These are phyloP conservation scores for Tylochromis polylepis DNA, from an alignment of 2,113 vertebrate genomes.

Conservation along the genomic window DNA sequence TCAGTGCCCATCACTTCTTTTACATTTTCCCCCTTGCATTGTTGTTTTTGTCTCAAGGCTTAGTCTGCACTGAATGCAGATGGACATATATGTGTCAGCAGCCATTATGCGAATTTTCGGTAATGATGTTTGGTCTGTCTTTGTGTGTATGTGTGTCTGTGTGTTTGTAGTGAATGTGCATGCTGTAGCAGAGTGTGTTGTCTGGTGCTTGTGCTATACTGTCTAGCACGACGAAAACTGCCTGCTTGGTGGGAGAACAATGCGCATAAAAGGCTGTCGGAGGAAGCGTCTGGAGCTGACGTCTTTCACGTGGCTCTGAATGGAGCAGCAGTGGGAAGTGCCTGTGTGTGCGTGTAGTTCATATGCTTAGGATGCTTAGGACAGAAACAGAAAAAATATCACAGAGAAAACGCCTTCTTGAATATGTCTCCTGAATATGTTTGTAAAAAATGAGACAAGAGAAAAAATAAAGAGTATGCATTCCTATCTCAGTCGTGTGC, in stretches of 20 bases:
- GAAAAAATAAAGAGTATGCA: constrained; percentile 16
- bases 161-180: constrained; percentile 17
- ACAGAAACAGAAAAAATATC: neutral
- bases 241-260: constrained; percentile 54
- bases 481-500: constrained; percentile 1
- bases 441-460: neutral
- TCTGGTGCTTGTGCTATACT: constrained; percentile 39
- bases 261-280: constrained; percentile 65
- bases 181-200: constrained; percentile 43
- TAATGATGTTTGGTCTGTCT: constrained; percentile 36
- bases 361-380: constrained; percentile 24
- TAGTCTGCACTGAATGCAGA: constrained; percentile 56
- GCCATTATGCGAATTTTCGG: constrained; percentile 52
- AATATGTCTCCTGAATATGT: constrained; percentile 1
- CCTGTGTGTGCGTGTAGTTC: neutral
- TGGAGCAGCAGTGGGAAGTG: constrained; percentile 36
- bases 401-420: constrained; percentile 13
- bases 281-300: constrained; percentile 62
- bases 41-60: constrained; percentile 61
- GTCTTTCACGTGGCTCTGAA: constrained; percentile 54
- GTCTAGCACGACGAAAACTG: constrained; percentile 41
- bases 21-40: constrained; percentile 15
- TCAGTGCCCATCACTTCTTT: constrained; percentile 64
- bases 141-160: neutral
- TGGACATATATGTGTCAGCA: constrained; percentile 64